Conservation (phyloP, 2,888 invertebrate genomes). For the Papilio protenor region DNA sequence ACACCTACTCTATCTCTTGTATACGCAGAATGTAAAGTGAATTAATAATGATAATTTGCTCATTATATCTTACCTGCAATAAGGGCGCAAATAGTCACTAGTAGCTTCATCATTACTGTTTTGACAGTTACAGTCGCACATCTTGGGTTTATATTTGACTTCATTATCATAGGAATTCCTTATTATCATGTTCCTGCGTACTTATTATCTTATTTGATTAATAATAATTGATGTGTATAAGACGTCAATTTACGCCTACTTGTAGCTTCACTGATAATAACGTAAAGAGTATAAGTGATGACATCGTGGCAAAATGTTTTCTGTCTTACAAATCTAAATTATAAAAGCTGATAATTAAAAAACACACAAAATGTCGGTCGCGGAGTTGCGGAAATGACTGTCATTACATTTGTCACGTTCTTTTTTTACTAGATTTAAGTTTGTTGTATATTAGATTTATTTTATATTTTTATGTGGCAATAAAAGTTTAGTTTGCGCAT, state of each 20-base stretch:
- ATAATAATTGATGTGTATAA: background rate
- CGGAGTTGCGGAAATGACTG: too few species aligned
- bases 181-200: conserved; percentile 17
- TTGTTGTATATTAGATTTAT: too few species aligned
- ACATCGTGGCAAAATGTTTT: background rate
- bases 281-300: background rate
- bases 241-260: background rate
- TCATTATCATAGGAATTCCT: conserved; percentile 21
- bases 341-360: too few species aligned
- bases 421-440: too few species aligned
- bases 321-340: too few species aligned
- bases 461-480: too few species aligned
- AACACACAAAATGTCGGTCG: too few species aligned
- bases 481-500: too few species aligned
- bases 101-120: conserved; percentile 43
- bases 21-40: background rate
- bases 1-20: background rate
- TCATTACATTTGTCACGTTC: too few species aligned
- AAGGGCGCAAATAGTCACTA: conserved; percentile 41
- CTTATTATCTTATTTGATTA: background rate
- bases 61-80: conserved; percentile 44
- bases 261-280: background rate
- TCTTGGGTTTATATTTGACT: conserved; percentile 23
- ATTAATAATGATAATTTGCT: background rate
- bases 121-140: background rate